Evolutionary conservation across 23 tunicate genomes (phyloP).

Genomic region (Ascidia mentula): DNA sequence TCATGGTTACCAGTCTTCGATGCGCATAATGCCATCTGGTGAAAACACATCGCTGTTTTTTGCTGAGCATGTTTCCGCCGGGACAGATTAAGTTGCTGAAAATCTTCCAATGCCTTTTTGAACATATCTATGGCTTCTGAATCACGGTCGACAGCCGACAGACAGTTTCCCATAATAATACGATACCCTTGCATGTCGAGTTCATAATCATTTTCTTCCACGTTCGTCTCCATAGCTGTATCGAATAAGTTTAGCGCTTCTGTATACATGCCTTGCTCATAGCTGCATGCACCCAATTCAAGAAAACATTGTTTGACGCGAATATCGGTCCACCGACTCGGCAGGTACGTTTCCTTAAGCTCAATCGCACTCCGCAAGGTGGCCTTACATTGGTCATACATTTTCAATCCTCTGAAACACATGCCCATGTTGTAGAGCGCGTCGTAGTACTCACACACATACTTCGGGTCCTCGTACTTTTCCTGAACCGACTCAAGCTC

Average conservation of each 20-base stretch:
- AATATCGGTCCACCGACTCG: neutral
- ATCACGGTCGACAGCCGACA: neutral
- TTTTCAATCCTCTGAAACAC: neutral
- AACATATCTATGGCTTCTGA: neutral
- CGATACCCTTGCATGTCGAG: neutral
- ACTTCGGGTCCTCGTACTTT: neutral
- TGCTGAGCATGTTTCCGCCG: neutral
- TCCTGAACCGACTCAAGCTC: neutral
- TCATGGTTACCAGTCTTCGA: neutral
- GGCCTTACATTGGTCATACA: neutral
- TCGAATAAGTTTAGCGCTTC: neutral
- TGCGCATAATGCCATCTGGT: neutral
- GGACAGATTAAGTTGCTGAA: neutral
- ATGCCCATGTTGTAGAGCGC: neutral
- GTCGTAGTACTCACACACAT: neutral
- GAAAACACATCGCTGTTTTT: neutral
- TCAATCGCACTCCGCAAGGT: neutral
- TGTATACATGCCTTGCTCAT: neutral
- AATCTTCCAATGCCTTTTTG: neutral
- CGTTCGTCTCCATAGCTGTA: neutral
- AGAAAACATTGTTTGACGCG: neutral
- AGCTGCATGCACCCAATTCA: neutral
- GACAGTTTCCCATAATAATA: neutral
- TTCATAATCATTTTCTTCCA: neutral
- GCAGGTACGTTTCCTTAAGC: neutral